phyloP scores from a whole-genome alignment of 2,888 invertebrate genomes.

The Hydraecia micacea region DNA sequence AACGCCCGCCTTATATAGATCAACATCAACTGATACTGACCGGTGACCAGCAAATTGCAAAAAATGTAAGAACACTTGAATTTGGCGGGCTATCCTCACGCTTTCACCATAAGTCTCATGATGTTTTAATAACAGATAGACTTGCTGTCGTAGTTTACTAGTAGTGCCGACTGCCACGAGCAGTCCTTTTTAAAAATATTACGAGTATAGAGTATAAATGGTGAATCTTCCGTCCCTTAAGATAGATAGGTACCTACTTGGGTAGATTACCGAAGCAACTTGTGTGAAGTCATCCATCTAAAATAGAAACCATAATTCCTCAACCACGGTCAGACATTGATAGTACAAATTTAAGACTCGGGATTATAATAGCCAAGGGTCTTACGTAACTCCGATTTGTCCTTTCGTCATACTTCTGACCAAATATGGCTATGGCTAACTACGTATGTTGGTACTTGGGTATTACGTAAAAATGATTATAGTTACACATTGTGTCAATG shows the following conservation, averaged over 20 bases:
- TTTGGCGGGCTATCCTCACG: too few relatives aligned
- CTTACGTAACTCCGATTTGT: neutral
- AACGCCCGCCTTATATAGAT: too few relatives aligned
- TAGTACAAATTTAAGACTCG: conserved; percentile 1
- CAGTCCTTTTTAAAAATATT: neutral
- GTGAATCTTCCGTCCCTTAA: neutral
- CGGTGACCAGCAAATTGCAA: too few relatives aligned
- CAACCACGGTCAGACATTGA: neutral
- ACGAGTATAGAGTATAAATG: too few relatives aligned
- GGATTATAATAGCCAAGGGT: neutral
- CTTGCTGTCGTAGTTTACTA: neutral
- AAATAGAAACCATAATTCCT: neutral
- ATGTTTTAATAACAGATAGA: neutral
- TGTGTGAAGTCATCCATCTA: neutral
- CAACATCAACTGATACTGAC: too few relatives aligned
- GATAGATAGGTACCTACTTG: neutral
- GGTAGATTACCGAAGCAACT: neutral
- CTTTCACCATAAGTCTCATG: neutral
- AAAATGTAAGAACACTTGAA: too few relatives aligned
- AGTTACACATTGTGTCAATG: conserved; percentile 32
- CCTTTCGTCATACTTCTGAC: neutral
- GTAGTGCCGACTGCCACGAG: neutral
- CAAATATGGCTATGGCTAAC: conserved; percentile 9
- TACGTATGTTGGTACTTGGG: neutral
- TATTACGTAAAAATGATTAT: neutral